Base-by-base conservation (phyloP, 2,797 vertebrate genomes). In the Megaceryle alcyon region DNA sequence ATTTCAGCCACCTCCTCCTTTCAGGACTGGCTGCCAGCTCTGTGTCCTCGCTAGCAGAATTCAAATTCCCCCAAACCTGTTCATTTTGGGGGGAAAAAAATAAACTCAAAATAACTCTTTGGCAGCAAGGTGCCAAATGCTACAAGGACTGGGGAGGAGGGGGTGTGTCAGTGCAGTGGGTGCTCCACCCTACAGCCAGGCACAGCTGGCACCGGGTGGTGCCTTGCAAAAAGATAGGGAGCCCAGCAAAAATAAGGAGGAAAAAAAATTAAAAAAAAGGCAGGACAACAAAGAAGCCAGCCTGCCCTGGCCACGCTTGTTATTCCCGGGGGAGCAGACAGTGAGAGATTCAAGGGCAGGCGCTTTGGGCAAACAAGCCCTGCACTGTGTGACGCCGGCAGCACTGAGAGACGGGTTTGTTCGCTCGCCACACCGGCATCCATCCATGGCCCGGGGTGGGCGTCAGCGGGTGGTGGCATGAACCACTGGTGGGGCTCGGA, bases 161-260 rank as follows among this genome's bases (percentile, higher is more conserved):
- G 49, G 23, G 49, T 49, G 0, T 51, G 79, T 48, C 10, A 4
- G 57, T 48, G 82, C 35, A 60, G 70, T 14, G 7, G n/a, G 41
- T 2, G 0, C 44, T 73, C 35, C 54, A 18, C 39, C 59, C 68
- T 8, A 1, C 26, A 31, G 75, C 68, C 3, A 1, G 82, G 76
- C 51, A 46, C 64, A 73, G 82, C 97, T 97, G 98, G 98, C 96
- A 98, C 98, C 0, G 95, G 95, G 90, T 97, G 97, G 97, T 96
- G 97, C 97, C 95, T 97, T 92, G 71, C 56, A 54, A 54, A 81
- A 82, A 82, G 90, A 93, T 8, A 97, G 77, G 95, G 96, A 94
- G 70, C 63, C 26, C 77, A 89, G 61, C 3, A 17, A 37, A 44
- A 75, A 26, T 6, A 13, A 49, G 16, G 19, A n/a, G 18, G 29